Percentiles rank a stretch among this genome's conserved stretches.
Conservation (phyloP, 2,113 vertebrate species). For the Sisor rabdophorus region DNA sequence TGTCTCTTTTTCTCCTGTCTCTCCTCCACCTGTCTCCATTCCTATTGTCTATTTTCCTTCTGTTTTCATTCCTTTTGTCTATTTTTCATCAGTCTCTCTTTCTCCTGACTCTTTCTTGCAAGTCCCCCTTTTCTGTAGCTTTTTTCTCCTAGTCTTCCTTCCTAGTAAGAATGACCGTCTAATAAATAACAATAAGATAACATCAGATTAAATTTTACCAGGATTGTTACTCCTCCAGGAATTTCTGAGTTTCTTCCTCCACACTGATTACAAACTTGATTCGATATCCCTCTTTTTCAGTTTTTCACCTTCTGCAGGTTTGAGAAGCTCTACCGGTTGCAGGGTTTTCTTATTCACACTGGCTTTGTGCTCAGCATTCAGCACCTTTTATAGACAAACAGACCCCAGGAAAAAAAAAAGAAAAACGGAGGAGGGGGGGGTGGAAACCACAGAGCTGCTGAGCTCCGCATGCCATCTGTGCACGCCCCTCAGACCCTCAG, state of each 20-base stretch:
- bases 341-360: conserved; percentile 40
- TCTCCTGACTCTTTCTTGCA: too few relatives aligned
- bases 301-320: conserved; percentile 25
- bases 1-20: too few relatives aligned
- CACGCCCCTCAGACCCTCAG: conserved; percentile 45
- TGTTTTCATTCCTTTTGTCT: too few relatives aligned
- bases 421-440: conserved; percentile 38
- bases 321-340: conserved; percentile 45
- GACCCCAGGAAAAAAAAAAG: conserved; percentile 48
- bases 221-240: neutral
- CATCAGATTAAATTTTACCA: conserved; percentile 25
- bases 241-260: neutral
- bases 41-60: too few relatives aligned
- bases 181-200: neutral
- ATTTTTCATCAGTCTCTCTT: too few relatives aligned
- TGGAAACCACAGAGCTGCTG: conserved; percentile 3
- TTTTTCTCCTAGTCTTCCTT: too few relatives aligned
- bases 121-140: too few relatives aligned
- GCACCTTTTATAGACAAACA: conserved; percentile 73
- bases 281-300: conserved; percentile 50
- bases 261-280: neutral
- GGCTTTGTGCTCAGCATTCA: conserved; percentile 47
- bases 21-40: too few relatives aligned
- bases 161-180: too few relatives aligned
- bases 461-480: conserved; percentile 35